Evolutionary conservation across 37 sponge, comb jelly and placozoan species (phyloP), one percentile per base, ranked within the genome.

Genomic region (Bolinopsis microptera): DNA sequence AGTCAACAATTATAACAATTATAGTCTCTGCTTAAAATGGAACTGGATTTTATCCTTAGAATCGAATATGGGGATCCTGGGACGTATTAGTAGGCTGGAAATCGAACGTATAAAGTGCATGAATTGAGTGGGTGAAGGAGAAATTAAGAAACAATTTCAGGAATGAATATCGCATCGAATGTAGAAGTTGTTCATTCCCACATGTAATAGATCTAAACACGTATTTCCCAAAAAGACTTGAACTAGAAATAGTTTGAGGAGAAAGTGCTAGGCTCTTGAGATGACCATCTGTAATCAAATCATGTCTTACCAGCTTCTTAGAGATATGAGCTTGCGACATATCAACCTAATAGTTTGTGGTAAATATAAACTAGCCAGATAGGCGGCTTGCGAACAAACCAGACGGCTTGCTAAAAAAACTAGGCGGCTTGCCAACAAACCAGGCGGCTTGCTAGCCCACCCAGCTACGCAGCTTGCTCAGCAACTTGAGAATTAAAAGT

Each of bases 271-370:
- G n/a, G n/a, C n/a, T n/a, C n/a, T n/a, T n/a, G n/a, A n/a, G n/a
- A 13, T 48, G 61, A 48, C 61, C 61, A 5, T 48, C 61, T 48
- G 61, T 48, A 48, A 48, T 48, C 61, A 48, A 48, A 48, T 48
- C 61, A 48, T 48, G 61, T 48, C 80, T 77, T 77, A 77, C 80
- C 80, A 32, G 80, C 80, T 2, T 77, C 33, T 77, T 77, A 35
- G 80, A 34, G 36, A 21, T 27, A 27, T 77, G 80, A 27, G 80
- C 80, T 32, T 77, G 33, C 18, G 33, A 32, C 37, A 77, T 35
- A 35, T 77, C 80, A 8, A 77, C 35, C 80, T 77, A 77, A 48
- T 48, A 13, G 5, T 18, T 5, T 48, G 61, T 18, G 61, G 61
- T 48, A 13, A 48, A 48, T 48, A 18, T 48, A 5, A 48, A 48